Evolutionary conservation across 2,888 invertebrate genomes (phyloP).

Genomic region (Unio delphinus): DNA sequence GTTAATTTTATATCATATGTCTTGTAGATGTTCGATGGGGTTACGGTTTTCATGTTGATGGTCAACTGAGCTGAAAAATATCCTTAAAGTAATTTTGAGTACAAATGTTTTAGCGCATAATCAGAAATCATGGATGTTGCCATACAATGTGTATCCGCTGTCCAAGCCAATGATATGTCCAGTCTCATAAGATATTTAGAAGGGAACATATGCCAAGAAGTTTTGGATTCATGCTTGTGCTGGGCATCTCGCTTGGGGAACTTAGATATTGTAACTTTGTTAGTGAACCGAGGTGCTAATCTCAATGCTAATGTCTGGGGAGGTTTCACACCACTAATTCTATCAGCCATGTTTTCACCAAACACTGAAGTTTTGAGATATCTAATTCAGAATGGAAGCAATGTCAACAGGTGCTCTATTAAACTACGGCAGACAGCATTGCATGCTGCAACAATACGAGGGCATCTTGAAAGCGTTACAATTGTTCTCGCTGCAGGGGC

Average conservation of each 20-base stretch:
- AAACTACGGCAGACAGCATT: slow-evolving; percentile 44
- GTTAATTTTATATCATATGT: no score
- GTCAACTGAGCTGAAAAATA: no score
- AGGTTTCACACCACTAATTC: slow-evolving; percentile 48
- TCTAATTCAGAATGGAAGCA: slow-evolving; percentile 32
- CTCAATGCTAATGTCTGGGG: slow-evolving; percentile 42
- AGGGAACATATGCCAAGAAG: slow-evolving; percentile 23
- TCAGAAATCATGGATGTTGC: no score
- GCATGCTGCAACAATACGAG: slow-evolving; percentile 48
- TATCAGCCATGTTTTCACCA: slow-evolving; percentile 43
- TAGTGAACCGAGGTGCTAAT: slow-evolving; percentile 37
- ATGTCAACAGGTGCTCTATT: slow-evolving; percentile 35
- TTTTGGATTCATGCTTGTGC: slow-evolving; percentile 42
- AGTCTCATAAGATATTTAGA: slow-evolving; percentile 18
- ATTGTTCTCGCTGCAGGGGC: slow-evolving; percentile 38
- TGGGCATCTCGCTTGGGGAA: slow-evolving; percentile 49
- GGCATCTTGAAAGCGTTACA: slow-evolving; percentile 20
- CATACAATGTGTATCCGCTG: slow-evolving; percentile 12
- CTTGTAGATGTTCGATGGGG: no score
- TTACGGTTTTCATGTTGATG: no score
- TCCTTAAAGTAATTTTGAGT: no score
- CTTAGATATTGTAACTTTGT: slow-evolving; percentile 24
- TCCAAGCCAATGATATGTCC: slow-evolving; percentile 29
- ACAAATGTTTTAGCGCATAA: no score
- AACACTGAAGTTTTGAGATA: slow-evolving; percentile 24